A percentile compares a stretch with the other conserved stretches of the same genome.
Evolutionary conservation across 2,113 vertebrate species (phyloP).

Genomic region (Xenopus tropicalis): UCB_Xtro_10.0 CM004443.2:162836001-162836500

Average conservation of each 20-base stretch:
- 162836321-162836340: not conserved
- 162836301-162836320: constrained; percentile 81
- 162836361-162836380: no score
- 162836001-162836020: no score
- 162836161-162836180: constrained; percentile 89
- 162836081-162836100: constrained; percentile 29
- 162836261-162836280: constrained; percentile 96
- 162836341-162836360: no score
- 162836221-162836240: constrained; percentile 17
- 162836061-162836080: constrained; percentile 33
- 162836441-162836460: no score
- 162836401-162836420: no score
- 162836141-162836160: constrained; percentile 57
- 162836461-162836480: no score
- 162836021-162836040: no score
- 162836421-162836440: no score
- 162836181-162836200: constrained; percentile 47
- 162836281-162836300: constrained; percentile 99
- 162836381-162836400: no score
- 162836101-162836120: constrained; percentile 47
- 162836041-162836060: not conserved
- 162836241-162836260: constrained; percentile 78
- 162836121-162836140: constrained; percentile 49
- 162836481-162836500: no score
- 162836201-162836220: constrained; percentile 5